These are phyloP conservation scores for Drosophila athabasca DNA, from an alignment of 1,140 invertebrate genomes.

Conservation along the genomic window DNA sequence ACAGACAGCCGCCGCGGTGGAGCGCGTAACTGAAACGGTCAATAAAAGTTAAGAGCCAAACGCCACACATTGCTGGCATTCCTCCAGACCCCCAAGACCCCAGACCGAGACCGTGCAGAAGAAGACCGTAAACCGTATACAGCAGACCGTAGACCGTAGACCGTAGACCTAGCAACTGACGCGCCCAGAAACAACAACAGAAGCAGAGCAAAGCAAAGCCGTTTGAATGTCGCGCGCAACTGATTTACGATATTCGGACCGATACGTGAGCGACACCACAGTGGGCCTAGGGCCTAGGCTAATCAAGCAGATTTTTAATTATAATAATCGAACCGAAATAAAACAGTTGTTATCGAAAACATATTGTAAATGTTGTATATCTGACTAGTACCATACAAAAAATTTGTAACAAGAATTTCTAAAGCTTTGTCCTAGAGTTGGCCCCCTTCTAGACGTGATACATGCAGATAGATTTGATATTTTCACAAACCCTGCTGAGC, in stretches of 20 bases:
- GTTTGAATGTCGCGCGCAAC: slow-evolving; percentile 60
- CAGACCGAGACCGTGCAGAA: slow-evolving; percentile 31
- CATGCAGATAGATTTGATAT: too few species aligned
- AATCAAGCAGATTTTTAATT: too few species aligned
- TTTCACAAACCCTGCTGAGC: neutral
- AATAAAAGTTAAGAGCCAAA: slow-evolving; percentile 56
- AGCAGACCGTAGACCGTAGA: too few species aligned
- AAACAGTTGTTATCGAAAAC: too few species aligned
- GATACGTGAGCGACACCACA: slow-evolving; percentile 14
- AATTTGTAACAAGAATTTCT: too few species aligned
- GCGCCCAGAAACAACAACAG: slow-evolving; percentile 40
- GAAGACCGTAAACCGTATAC: neutral
- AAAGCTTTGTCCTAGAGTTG: too few species aligned
- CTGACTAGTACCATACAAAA: too few species aligned
- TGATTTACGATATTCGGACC: slow-evolving; percentile 73
- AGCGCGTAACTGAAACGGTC: slow-evolving; percentile 61
- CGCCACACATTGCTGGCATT: slow-evolving; percentile 51
- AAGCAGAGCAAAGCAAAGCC: slow-evolving; percentile 22
- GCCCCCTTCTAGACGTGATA: too few species aligned
- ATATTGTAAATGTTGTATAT: too few species aligned
- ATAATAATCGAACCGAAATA: too few species aligned
- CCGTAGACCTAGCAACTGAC: slow-evolving; percentile 25
- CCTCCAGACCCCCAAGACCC: slow-evolving; percentile 13
- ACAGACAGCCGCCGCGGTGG: slow-evolving; percentile 19
- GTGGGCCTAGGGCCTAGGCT: slow-evolving; percentile 20